phyloP scores from a whole-genome alignment of 2,888 invertebrate species.

The Listrodromus nycthemerus region DNA sequence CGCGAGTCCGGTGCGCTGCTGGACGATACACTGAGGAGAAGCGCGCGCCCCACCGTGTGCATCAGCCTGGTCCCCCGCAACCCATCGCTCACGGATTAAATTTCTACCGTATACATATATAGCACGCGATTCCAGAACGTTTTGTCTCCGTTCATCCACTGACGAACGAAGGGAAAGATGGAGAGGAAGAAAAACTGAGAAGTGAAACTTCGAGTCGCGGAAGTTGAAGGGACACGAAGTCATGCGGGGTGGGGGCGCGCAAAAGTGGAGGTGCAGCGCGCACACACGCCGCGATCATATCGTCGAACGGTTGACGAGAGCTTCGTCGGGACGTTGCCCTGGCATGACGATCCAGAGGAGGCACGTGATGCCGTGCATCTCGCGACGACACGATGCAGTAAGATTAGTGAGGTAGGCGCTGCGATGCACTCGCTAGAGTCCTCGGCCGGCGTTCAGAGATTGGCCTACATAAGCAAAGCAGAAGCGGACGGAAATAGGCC shows the following conservation, averaged over 20 bases:
- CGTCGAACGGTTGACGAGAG: slow-evolving; percentile 10
- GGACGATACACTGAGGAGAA: slow-evolving; percentile 34
- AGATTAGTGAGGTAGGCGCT: neutral
- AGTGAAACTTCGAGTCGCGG: slow-evolving; percentile 39
- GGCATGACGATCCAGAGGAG: slow-evolving; percentile 41
- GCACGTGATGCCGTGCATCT: slow-evolving; percentile 34
- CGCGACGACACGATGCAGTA: slow-evolving; percentile 4
- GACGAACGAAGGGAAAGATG: neutral
- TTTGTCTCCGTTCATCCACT: slow-evolving; percentile 3
- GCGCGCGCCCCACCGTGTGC: slow-evolving; percentile 23
- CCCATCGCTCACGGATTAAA: slow-evolving; percentile 57
- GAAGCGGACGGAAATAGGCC: neutral
- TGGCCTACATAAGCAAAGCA: neutral
- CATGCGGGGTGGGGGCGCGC: slow-evolving; percentile 64
- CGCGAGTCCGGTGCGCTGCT: slow-evolving; percentile 46
- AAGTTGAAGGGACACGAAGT: slow-evolving; percentile 55
- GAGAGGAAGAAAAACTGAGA: slow-evolving; percentile 14
- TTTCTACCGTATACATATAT: slow-evolving; percentile 49
- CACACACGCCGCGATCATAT: neutral
- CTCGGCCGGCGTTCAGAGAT: neutral
- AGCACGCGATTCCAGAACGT: slow-evolving; percentile 15
- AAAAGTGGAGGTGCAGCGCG: slow-evolving; percentile 49
- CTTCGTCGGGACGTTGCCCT: slow-evolving; percentile 22
- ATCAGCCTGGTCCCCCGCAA: slow-evolving; percentile 39
- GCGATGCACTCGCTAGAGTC: neutral